These are phyloP conservation scores for Centropristis striata DNA, from an alignment of 2,113 vertebrate genomes.

Conservation along the genomic window DNA sequence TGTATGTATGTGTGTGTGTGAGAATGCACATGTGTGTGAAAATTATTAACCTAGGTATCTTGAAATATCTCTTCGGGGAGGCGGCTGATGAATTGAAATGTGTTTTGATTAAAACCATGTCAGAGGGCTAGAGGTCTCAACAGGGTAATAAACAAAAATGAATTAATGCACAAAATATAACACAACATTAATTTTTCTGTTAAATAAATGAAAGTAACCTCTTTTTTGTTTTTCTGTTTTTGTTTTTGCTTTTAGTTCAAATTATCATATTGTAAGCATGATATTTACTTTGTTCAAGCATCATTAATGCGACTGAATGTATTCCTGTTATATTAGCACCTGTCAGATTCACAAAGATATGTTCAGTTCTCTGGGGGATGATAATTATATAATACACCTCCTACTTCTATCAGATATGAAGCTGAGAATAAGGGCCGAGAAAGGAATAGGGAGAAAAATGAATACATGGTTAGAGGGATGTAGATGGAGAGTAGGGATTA, in stretches of 20 bases:
- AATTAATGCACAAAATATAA: not conserved
- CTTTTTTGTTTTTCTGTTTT: not conserved
- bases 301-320: not conserved
- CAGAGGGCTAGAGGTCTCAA: constrained; percentile 2
- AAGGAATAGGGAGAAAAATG: too few species aligned
- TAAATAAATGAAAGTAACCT: not conserved
- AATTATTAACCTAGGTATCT: constrained; percentile 46
- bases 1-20: constrained; percentile 7
- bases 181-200: not conserved
- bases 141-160: not conserved
- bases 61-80: constrained; percentile 10
- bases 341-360: not conserved
- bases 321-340: not conserved
- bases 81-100: constrained; percentile 27
- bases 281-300: not conserved
- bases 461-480: too few species aligned
- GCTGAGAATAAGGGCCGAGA: too few species aligned
- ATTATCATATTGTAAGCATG: not conserved
- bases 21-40: constrained; percentile 3
- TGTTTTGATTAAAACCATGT: constrained; percentile 28
- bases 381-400: too few species aligned
- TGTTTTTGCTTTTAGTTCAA: not conserved
- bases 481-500: too few species aligned
- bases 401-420: too few species aligned
- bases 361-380: not conserved